Conservation (phyloP, 2,797 vertebrate genomes). For the Microctenopoma lineatum region DNA sequence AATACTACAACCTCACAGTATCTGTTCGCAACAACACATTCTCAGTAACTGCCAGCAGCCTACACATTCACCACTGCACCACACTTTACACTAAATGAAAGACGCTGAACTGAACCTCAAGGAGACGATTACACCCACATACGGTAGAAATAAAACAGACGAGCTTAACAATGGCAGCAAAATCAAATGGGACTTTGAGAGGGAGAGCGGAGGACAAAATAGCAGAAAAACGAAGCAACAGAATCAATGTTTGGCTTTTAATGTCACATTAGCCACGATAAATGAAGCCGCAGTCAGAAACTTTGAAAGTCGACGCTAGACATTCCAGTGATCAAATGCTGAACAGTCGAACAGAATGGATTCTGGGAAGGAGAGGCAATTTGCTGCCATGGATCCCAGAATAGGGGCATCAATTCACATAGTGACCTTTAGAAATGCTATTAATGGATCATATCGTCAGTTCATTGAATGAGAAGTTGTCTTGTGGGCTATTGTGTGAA, state of each 20-base stretch:
- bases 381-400: conserved; percentile 69
- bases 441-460: conserved; percentile 68
- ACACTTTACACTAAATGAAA: conserved; percentile 44
- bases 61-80: conserved; percentile 13
- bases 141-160: conserved; percentile 33
- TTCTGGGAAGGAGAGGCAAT: conserved; percentile 75
- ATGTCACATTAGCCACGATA: conserved; percentile 72
- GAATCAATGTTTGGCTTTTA: conserved; percentile 75
- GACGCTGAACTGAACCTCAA: conserved; percentile 44
- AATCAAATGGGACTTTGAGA: conserved; percentile 57
- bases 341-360: conserved; percentile 75
- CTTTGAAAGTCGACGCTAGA: conserved; percentile 54
- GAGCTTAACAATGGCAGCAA: conserved; percentile 53
- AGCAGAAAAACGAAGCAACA: conserved; percentile 48
- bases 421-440: conserved; percentile 75
- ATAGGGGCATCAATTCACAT: conserved; percentile 66
- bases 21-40: conserved; percentile 23
- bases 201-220: conserved; percentile 50
- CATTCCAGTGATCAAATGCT: conserved; percentile 73
- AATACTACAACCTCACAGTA: conserved; percentile 25
- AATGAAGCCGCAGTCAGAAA: conserved; percentile 61
- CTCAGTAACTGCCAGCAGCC: conserved; percentile 34
- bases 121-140: conserved; percentile 52
- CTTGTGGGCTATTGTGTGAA: conserved; percentile 27
- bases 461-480: conserved; percentile 53